phyloP scores from a whole-genome alignment of 2,797 vertebrate genomes.

The Tadarida brasiliensis region DNA sequence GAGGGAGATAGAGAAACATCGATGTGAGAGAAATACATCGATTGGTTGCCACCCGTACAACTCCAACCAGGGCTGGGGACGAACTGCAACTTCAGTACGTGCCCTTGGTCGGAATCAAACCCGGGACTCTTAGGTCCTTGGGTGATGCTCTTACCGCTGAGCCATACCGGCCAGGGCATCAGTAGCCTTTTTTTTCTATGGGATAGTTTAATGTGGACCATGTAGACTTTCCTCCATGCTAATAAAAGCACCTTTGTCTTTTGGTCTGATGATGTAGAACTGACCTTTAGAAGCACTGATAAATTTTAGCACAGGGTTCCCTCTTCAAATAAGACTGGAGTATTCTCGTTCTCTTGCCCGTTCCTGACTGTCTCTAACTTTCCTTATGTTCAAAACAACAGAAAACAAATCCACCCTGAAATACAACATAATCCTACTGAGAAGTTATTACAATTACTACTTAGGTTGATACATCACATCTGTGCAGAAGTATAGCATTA shows the following conservation, averaged over 20 bases:
- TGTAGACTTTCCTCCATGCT: background rate
- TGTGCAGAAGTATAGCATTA: conserved; percentile 16
- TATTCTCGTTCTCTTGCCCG: background rate
- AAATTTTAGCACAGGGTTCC: background rate
- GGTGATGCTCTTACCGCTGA: no score
- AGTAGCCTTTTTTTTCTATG: background rate
- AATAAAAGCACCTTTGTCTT: background rate
- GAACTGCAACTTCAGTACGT: no score
- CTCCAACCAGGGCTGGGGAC: no score
- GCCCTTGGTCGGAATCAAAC: no score
- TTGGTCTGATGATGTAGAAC: background rate
- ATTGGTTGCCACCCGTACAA: no score
- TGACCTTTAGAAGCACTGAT: background rate
- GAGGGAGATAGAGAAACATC: no score
- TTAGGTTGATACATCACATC: background rate
- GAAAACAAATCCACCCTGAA: background rate
- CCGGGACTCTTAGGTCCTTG: no score
- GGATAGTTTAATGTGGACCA: background rate
- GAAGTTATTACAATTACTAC: background rate
- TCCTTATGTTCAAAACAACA: background rate
- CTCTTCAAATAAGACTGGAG: background rate
- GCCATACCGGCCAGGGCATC: no score
- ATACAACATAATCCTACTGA: background rate
- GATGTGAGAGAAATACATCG: no score
- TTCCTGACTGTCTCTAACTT: background rate